These are phyloP conservation scores for Asarcornis scutulata DNA, from an alignment of 2,113 vertebrate genomes.

Conservation along the genomic window DNA sequence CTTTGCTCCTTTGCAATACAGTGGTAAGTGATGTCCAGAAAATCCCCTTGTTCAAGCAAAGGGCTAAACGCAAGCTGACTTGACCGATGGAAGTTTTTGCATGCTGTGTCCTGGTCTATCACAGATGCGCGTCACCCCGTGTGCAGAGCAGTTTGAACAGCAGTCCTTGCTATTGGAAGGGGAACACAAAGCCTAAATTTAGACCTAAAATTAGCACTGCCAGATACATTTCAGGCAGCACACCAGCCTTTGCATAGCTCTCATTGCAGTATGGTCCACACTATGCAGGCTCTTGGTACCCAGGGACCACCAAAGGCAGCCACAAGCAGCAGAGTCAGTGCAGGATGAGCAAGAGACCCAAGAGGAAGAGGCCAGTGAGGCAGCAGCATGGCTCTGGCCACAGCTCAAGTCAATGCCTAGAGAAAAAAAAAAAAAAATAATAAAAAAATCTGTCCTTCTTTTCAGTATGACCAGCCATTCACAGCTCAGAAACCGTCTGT, in stretches of 20 bases:
- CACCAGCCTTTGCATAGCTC: not conserved
- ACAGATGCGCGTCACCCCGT: accelerated
- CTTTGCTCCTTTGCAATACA: not conserved
- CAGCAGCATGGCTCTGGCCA: not conserved
- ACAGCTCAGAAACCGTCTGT: not conserved
- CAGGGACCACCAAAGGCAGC: accelerated
- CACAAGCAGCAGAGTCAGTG: accelerated
- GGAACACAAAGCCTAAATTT: not conserved
- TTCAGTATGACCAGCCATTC: not conserved
- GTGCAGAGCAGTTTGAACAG: not conserved
- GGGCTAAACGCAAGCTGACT: not conserved
- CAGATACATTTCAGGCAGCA: not conserved
- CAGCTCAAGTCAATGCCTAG: not conserved
- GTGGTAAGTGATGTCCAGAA: not conserved
- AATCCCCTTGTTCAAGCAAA: not conserved
- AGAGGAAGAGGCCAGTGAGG: not conserved
- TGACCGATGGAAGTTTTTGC: not conserved
- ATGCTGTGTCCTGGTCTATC: not conserved
- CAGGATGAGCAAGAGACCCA: not conserved
- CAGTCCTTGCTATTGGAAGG: not conserved
- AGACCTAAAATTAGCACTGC: constrained; percentile 3
- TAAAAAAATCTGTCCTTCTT: not conserved
- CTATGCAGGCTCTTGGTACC: not conserved
- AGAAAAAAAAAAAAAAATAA: not conserved
- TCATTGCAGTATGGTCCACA: not conserved